Evolutionary conservation across 2,888 invertebrate species (phyloP).

Genomic region (Synergus japonicus): DNA sequence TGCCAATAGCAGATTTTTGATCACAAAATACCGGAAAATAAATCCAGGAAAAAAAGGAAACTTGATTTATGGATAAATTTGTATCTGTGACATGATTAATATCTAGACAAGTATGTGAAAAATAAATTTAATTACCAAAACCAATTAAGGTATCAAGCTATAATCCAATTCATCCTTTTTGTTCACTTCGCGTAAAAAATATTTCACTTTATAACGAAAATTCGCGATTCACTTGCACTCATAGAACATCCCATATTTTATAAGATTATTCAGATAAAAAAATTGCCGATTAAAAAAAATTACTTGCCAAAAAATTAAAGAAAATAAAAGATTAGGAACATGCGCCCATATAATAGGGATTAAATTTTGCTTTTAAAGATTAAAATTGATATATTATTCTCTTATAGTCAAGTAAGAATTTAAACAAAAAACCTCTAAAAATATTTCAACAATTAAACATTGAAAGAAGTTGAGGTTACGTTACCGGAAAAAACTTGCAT

Average conservation of each 20-base stretch:
- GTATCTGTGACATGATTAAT: slow-evolving; percentile 49
- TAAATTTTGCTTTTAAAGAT: too few species aligned
- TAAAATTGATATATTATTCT: neutral
- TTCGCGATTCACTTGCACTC: neutral
- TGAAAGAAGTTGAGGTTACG: neutral
- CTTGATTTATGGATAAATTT: slow-evolving; percentile 33
- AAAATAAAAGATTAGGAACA: too few species aligned
- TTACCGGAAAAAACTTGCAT: neutral
- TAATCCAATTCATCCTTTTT: neutral
- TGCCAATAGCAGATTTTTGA: too few species aligned
- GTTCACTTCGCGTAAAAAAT: neutral
- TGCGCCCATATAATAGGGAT: too few species aligned
- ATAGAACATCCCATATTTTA: neutral
- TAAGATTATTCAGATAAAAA: too few species aligned
- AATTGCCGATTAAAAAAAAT: too few species aligned
- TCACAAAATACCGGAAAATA: too few species aligned
- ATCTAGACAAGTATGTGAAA: slow-evolving; percentile 49
- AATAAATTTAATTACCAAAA: slow-evolving; percentile 52
- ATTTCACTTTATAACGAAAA: neutral
- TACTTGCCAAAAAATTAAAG: too few species aligned
- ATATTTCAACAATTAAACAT: neutral
- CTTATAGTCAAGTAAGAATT: neutral
- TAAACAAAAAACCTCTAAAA: neutral
- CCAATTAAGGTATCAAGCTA: neutral
- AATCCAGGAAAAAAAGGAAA: too few species aligned